A percentile compares a stretch with the other conserved stretches of the same genome.
These are phyloP conservation scores for Rostratula benghalensis DNA, from an alignment of 2,113 vertebrate species.

Conservation along the genomic window DNA sequence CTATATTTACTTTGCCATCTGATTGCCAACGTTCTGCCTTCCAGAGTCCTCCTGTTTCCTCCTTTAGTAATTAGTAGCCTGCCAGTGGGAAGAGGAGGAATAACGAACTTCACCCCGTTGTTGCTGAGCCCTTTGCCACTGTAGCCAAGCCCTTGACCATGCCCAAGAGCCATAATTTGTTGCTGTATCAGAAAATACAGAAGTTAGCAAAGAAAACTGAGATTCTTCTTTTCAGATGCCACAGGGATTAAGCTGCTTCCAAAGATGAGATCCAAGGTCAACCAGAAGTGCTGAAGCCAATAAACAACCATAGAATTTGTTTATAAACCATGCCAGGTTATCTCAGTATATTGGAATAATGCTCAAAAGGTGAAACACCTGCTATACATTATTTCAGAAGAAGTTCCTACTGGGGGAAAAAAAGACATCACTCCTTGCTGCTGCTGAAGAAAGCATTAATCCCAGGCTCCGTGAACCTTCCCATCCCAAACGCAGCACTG, in stretches of 20 bases:
- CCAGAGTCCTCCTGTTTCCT: not conserved
- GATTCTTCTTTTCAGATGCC: not conserved
- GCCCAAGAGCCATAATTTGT: not conserved
- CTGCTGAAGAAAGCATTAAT: not conserved
- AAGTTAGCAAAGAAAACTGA: not conserved
- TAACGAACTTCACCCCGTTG: not conserved
- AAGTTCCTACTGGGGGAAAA: not conserved
- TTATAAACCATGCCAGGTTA: not conserved
- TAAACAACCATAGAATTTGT: rapidly evolving
- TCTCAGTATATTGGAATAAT: not conserved
- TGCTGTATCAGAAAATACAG: not conserved
- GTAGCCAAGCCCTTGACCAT: not conserved
- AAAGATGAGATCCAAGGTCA: not conserved
- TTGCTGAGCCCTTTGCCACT: not conserved
- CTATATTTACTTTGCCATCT: constrained; percentile 9
- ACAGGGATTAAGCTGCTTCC: not conserved
- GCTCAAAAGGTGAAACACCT: not conserved
- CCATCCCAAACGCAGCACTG: rapidly evolving
- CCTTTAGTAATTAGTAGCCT: not conserved
- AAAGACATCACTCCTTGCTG: not conserved
- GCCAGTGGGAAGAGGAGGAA: not conserved
- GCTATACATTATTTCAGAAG: not conserved
- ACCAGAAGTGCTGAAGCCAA: not conserved
- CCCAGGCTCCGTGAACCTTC: not conserved
- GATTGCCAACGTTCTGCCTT: not conserved